Evolutionary conservation across 1,140 invertebrate species (phyloP).

Genomic region (Zaprionus tsacasi): DNA sequence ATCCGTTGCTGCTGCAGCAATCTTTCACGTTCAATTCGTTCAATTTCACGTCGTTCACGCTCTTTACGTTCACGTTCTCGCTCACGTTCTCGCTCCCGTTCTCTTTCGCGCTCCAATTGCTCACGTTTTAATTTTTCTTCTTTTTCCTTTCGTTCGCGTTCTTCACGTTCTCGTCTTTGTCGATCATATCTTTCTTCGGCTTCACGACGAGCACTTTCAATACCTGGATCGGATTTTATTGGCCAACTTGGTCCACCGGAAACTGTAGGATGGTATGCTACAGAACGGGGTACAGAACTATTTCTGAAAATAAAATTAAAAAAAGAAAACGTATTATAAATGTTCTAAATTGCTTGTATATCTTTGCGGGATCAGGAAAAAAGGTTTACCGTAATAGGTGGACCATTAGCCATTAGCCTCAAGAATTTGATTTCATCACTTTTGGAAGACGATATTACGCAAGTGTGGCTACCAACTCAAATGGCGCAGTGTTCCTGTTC

Average conservation of each 20-base stretch:
- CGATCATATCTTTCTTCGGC: constrained; percentile 88
- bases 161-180: constrained; percentile 85
- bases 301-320: constrained; percentile 54
- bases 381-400: too few species aligned
- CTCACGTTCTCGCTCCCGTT: constrained; percentile 84
- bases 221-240: constrained; percentile 88
- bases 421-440: too few species aligned
- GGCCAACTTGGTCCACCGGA: constrained; percentile 87
- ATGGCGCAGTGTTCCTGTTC: too few species aligned
- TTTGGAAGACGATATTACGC: too few species aligned
- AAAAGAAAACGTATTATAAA: not conserved
- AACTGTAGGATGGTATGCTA: constrained; percentile 86
- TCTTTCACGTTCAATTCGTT: constrained; percentile 87
- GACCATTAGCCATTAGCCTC: too few species aligned
- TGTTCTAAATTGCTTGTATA: not conserved
- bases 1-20: constrained; percentile 86
- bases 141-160: constrained; percentile 85
- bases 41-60: constrained; percentile 89
- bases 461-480: too few species aligned
- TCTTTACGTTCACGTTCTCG: constrained; percentile 86
- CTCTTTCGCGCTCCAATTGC: constrained; percentile 85
- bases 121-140: constrained; percentile 86
- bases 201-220: constrained; percentile 87
- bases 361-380: too few species aligned
- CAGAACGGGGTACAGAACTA: constrained; percentile 87